Percentiles rank a stretch among this genome's conserved stretches.
Conservation (phyloP, 2,797 vertebrate genomes). For the Pelochelys cantorii region DNA sequence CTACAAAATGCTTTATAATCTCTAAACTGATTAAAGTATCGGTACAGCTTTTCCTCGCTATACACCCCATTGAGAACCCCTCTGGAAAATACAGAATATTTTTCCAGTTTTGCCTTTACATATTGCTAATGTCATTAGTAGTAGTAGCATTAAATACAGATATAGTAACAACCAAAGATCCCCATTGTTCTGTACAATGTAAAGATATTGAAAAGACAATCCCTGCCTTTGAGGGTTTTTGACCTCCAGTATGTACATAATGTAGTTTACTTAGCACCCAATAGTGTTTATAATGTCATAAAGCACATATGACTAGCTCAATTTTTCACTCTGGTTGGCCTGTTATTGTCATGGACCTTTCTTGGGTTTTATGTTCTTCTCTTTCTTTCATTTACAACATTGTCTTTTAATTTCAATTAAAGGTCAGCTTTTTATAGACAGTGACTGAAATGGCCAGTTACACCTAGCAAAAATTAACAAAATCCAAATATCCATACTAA, state of each 20-base stretch:
- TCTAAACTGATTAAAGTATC: background rate
- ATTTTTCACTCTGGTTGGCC: background rate
- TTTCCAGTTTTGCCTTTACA: background rate
- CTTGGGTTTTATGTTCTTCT: background rate
- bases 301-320: background rate
- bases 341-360: background rate
- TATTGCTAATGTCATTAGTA: rapidly evolving
- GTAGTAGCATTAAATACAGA: background rate
- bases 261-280: background rate
- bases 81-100: background rate
- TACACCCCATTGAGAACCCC: background rate
- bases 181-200: background rate
- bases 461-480: background rate
- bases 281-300: background rate
- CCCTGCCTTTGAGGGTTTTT: background rate
- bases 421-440: background rate
- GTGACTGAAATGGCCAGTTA: background rate
- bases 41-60: background rate
- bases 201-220: background rate
- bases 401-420: background rate
- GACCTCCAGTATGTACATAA: rapidly evolving
- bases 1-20: background rate
- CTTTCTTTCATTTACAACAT: background rate
- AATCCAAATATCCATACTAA: background rate
- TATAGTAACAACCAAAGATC: background rate